Conservation (phyloP, 2,888 invertebrate genomes). For the Aleiodes testaceus region DNA sequence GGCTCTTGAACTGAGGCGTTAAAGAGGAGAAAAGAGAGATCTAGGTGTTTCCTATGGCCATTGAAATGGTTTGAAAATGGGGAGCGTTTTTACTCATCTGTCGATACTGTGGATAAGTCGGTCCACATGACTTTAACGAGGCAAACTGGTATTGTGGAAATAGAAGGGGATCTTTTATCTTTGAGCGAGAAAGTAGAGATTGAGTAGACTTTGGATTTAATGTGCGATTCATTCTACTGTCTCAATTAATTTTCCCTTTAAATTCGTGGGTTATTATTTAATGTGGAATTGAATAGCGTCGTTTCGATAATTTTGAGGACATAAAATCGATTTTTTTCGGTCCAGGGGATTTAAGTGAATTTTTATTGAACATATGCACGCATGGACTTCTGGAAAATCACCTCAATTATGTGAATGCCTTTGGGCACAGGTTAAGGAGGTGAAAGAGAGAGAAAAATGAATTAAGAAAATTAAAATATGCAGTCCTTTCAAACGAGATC, state of each 20-base stretch:
- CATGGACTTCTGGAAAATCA: not conserved
- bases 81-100: not conserved
- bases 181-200: conserved; percentile 45
- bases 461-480: conserved; percentile 29
- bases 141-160: conserved; percentile 18
- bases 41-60: conserved; percentile 19
- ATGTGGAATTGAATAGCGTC: too few relatives aligned
- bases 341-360: too few relatives aligned
- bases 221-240: not conserved
- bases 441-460: not conserved
- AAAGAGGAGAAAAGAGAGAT: conserved; percentile 13
- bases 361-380: too few relatives aligned
- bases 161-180: conserved; percentile 35
- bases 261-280: not conserved
- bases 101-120: conserved; percentile 5
- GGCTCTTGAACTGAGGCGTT: not conserved
- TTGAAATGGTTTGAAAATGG: conserved; percentile 2
- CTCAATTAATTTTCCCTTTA: conserved; percentile 16
- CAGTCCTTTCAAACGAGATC: conserved; percentile 13
- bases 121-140: conserved; percentile 36
- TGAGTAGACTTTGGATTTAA: conserved; percentile 46
- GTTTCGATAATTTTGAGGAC: too few relatives aligned
- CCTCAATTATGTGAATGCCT: not conserved
- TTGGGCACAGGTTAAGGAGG: not conserved
- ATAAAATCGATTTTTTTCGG: not conserved